phyloP scores from a whole-genome alignment of 2,797 vertebrate genomes.

The Mareca strepera region DNA sequence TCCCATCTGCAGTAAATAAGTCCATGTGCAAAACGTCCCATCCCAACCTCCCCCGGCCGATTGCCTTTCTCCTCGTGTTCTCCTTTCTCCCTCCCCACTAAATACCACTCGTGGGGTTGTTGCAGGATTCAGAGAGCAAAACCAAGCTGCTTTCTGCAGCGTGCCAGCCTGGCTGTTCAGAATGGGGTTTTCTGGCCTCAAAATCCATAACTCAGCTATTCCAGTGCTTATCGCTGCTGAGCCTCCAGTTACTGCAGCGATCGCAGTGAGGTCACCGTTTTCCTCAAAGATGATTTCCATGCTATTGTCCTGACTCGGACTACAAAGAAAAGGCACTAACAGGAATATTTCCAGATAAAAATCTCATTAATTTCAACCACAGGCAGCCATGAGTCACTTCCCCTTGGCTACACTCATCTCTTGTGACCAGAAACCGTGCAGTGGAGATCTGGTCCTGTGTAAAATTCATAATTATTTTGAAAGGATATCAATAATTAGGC shows the following conservation, averaged over 20 bases:
- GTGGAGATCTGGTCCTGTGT: not conserved
- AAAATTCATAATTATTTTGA: conserved; percentile 4
- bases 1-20: not conserved
- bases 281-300: not conserved
- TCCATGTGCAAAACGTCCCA: not conserved
- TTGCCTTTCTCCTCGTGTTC: not conserved
- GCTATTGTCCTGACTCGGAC: not conserved
- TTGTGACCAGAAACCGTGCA: conserved; percentile 1
- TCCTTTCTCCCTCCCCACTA: not conserved
- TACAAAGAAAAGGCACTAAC: conserved; percentile 11
- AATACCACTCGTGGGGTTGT: not conserved
- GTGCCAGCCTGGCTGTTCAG: not conserved
- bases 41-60: not conserved
- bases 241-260: not conserved
- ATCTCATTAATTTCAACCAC: conserved; percentile 51
- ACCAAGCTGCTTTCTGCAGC: not conserved
- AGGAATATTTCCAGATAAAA: conserved; percentile 33
- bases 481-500: not conserved
- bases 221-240: not conserved
- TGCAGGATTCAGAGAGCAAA: not conserved
- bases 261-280: not conserved
- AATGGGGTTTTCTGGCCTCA: not conserved
- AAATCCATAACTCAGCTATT: not conserved
- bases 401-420: conserved; percentile 24
- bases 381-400: conserved; percentile 57